These are phyloP conservation scores for Megastigmus dorsalis DNA, from an alignment of 2,888 invertebrate species.

Conservation along the genomic window DNA sequence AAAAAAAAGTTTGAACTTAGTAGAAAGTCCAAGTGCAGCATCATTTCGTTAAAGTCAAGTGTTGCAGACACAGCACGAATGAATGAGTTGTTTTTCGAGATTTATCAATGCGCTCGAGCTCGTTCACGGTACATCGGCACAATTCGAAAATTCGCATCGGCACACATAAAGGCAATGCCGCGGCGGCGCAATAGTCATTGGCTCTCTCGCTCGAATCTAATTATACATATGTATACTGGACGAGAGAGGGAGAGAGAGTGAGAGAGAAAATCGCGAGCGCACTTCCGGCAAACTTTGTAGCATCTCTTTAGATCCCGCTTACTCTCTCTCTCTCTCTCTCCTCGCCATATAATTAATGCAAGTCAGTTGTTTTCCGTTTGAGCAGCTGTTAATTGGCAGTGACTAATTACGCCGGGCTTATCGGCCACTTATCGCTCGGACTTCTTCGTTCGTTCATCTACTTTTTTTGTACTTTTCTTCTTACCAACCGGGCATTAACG, in stretches of 20 bases:
- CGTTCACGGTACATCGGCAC: background rate
- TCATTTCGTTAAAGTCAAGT: too few relatives aligned
- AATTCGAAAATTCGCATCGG: constrained; percentile 1
- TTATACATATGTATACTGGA: constrained; percentile 2
- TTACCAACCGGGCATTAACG: constrained; percentile 17
- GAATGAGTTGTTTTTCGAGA: constrained; percentile 24
- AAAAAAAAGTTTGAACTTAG: too few relatives aligned
- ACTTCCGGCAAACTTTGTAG: constrained; percentile 31
- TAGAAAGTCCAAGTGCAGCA: too few relatives aligned
- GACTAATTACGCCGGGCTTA: constrained; percentile 70
- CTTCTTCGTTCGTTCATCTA: constrained; percentile 10
- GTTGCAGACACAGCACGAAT: too few relatives aligned
- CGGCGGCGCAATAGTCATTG: constrained; percentile 16
- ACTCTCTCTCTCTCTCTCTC: constrained; percentile 47
- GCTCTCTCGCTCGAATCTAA: background rate
- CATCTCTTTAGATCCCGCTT: too few relatives aligned
- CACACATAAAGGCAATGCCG: too few relatives aligned
- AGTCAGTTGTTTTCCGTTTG: constrained; percentile 71
- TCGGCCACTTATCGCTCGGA: constrained; percentile 63
- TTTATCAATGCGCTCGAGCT: background rate
- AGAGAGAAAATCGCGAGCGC: constrained; percentile 29
- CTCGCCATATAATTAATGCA: constrained; percentile 46
- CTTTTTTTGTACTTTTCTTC: background rate
- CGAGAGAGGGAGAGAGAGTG: background rate
- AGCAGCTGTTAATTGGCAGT: constrained; percentile 74